Evolutionary conservation across 2,113 vertebrate genomes (phyloP).

Genomic region (Athene noctua): DNA sequence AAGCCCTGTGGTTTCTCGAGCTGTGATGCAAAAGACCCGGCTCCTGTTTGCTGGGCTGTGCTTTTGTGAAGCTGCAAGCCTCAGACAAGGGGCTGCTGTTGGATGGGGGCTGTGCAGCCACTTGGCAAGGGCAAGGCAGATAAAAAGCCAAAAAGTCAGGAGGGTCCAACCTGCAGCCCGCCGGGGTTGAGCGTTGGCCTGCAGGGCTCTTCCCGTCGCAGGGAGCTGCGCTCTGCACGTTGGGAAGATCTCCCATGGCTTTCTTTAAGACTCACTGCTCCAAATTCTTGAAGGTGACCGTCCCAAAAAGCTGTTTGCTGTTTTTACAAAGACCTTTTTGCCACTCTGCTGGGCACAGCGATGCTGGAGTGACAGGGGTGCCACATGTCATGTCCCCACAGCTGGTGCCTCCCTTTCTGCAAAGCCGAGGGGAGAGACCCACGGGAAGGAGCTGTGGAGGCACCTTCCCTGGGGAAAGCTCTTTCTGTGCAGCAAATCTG

Average conservation of each 20-base stretch:
- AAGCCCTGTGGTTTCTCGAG: not conserved
- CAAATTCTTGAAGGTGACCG: not conserved
- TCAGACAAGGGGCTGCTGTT: slow-evolving; percentile 2
- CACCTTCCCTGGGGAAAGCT: not conserved
- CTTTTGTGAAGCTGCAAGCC: not conserved
- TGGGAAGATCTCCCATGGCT: not conserved
- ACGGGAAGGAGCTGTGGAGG: accelerated
- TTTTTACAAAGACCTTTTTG: not conserved
- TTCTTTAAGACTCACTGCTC: not conserved
- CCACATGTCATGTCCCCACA: accelerated
- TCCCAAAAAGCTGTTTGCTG: not conserved
- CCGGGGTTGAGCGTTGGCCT: accelerated
- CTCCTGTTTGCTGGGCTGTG: not conserved
- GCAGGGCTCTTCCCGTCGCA: not conserved
- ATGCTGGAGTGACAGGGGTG: not conserved
- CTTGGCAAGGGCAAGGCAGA: not conserved
- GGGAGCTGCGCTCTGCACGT: not conserved
- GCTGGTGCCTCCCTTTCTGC: not conserved
- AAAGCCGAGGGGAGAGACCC: not conserved
- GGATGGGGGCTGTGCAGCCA: not conserved
- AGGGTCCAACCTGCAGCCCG: not conserved
- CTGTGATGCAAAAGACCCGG: not conserved
- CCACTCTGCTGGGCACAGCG: not conserved
- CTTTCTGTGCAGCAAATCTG: accelerated
- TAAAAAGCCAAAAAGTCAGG: not conserved